A percentile compares a stretch with the other conserved stretches of the same genome.
phyloP scores from a whole-genome alignment of 2,888 invertebrate species.

The Lamellibrachia columna region DNA sequence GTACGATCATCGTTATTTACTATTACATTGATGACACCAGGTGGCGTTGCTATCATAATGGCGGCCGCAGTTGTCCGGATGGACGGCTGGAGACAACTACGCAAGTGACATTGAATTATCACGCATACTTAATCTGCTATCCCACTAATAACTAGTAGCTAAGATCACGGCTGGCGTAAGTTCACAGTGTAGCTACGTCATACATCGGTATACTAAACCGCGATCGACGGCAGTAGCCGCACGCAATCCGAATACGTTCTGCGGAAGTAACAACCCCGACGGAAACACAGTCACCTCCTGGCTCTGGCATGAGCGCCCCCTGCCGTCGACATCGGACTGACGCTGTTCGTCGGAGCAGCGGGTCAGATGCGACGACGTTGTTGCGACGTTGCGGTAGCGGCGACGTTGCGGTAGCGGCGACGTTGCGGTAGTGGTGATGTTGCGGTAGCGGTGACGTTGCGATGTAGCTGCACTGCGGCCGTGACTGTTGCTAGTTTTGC shows the following conservation, averaged over 20 bases:
- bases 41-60: background rate
- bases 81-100: background rate
- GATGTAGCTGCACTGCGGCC: slow-evolving; percentile 1
- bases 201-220: background rate
- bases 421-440: background rate
- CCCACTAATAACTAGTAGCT: background rate
- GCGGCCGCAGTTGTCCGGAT: background rate
- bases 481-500: background rate
- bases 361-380: background rate
- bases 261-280: background rate
- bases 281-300: background rate
- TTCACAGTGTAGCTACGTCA: background rate
- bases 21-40: slow-evolving; percentile 11
- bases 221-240: background rate
- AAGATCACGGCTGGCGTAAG: background rate
- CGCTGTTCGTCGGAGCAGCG: background rate
- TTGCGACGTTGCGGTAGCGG: background rate
- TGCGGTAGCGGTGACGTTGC: background rate
- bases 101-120: background rate
- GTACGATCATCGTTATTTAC: background rate
- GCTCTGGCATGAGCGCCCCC: background rate
- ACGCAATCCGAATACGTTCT: background rate
- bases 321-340: background rate
- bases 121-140: slow-evolving; percentile 6
- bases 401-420: background rate